Conservation (phyloP, 2,888 invertebrate species). For the Keiferia lycopersicella region DNA sequence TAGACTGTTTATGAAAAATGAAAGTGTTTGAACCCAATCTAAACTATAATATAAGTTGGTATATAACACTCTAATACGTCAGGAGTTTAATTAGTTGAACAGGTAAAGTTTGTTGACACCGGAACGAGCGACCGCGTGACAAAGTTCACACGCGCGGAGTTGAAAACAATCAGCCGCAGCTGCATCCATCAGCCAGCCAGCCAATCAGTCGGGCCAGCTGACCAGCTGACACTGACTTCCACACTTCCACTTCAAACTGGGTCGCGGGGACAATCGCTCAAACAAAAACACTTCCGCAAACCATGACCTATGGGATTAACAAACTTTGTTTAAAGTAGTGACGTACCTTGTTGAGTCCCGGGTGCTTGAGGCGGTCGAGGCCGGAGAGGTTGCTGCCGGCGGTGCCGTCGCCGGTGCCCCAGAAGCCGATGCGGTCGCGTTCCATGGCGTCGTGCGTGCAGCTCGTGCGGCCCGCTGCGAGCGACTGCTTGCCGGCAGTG, state of each 20-base stretch:
- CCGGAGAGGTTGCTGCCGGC: conserved; percentile 81
- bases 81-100: conserved; percentile 13
- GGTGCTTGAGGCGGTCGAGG: conserved; percentile 84
- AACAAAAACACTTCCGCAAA: conserved; percentile 54
- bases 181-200: not conserved
- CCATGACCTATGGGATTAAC: conserved; percentile 58
- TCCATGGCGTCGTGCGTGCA: conserved; percentile 71
- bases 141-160: conserved; percentile 51
- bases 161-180: conserved; percentile 46
- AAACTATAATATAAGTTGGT: not conserved
- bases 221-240: conserved; percentile 22
- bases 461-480: conserved; percentile 49
- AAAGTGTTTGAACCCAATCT: not conserved
- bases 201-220: not conserved
- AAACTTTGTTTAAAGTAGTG: not conserved
- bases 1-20: not conserved
- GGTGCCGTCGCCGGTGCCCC: conserved; percentile 82
- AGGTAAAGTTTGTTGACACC: conserved; percentile 53
- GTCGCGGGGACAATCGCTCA: conserved; percentile 37
- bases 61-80: not conserved
- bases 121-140: conserved; percentile 39
- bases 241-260: conserved; percentile 14
- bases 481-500: conserved; percentile 63
- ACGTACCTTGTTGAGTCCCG: conserved; percentile 86
- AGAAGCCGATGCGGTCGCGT: conserved; percentile 84